Conservation (phyloP, 2,797 vertebrate species). For the Sebastes minor region DNA sequence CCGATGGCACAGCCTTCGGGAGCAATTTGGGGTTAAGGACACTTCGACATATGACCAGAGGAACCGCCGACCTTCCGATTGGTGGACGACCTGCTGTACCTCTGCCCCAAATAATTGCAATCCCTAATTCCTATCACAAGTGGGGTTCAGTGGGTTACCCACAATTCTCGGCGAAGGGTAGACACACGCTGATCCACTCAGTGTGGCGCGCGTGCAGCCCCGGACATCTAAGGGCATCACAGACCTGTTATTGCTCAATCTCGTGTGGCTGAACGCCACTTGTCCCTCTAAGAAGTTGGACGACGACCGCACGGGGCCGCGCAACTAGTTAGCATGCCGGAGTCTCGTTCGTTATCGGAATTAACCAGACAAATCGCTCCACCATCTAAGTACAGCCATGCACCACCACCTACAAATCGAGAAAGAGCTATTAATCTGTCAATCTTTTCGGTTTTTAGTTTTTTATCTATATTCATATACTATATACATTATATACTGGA, state of each 20-base stretch:
- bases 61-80: neutral
- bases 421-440: constrained; percentile 49
- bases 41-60: no score
- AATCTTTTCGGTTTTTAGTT: neutral
- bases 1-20: no score
- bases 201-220: neutral
- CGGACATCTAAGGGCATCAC: neutral
- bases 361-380: constrained; percentile 5
- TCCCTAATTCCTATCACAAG: neutral
- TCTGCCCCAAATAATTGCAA: neutral
- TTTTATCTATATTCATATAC: no score
- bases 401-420: constrained; percentile 32
- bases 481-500: no score
- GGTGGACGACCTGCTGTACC: neutral
- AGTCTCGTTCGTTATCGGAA: neutral
- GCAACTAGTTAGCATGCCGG: no score
- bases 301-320: no score
- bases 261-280: no score
- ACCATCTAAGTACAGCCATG: no score
- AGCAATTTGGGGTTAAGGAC: no score
- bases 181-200: neutral
- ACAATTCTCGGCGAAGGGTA: neutral
- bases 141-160: neutral
- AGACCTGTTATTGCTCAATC: no score
- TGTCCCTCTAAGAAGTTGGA: no score